These are phyloP conservation scores for Bombylius discolor DNA, from an alignment of 2,888 invertebrate genomes.

Conservation along the genomic window DNA sequence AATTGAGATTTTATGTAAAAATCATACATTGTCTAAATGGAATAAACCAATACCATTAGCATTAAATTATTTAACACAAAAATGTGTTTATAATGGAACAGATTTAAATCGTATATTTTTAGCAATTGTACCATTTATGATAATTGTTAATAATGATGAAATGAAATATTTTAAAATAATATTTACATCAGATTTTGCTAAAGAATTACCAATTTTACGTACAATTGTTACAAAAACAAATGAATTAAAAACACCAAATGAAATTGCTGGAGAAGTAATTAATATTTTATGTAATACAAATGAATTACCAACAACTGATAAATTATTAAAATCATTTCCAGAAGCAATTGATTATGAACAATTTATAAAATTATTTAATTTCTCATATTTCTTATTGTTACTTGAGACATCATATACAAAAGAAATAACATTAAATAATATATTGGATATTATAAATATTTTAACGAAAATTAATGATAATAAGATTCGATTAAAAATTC, in stretches of 20 bases:
- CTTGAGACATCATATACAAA: slow-evolving; percentile 10
- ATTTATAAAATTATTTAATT: slow-evolving; percentile 19
- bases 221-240: slow-evolving; percentile 21
- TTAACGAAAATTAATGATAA: slow-evolving; percentile 14
- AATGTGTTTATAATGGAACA: slow-evolving; percentile 34
- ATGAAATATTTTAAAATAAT: slow-evolving; percentile 36
- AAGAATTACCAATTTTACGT: slow-evolving; percentile 6
- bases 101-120: slow-evolving; percentile 44
- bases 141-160: slow-evolving; percentile 38
- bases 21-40: slow-evolving; percentile 27
- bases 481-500: slow-evolving; percentile 18
- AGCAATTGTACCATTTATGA: slow-evolving; percentile 47
- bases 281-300: neutral
- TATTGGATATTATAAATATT: slow-evolving; percentile 18
- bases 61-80: slow-evolving; percentile 39
- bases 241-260: slow-evolving; percentile 9
- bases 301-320: slow-evolving; percentile 15
- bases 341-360: slow-evolving; percentile 18
- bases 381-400: slow-evolving; percentile 23
- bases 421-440: slow-evolving; percentile 2
- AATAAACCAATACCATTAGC: slow-evolving; percentile 31
- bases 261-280: neutral
- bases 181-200: slow-evolving; percentile 21
- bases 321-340: slow-evolving; percentile 24
- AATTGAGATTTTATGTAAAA: slow-evolving; percentile 40